Evolutionary conservation across 1,140 invertebrate genomes (phyloP), one percentile per base, ranked within the genome.

Genomic region (Hypsibius dujardini): DNA sequence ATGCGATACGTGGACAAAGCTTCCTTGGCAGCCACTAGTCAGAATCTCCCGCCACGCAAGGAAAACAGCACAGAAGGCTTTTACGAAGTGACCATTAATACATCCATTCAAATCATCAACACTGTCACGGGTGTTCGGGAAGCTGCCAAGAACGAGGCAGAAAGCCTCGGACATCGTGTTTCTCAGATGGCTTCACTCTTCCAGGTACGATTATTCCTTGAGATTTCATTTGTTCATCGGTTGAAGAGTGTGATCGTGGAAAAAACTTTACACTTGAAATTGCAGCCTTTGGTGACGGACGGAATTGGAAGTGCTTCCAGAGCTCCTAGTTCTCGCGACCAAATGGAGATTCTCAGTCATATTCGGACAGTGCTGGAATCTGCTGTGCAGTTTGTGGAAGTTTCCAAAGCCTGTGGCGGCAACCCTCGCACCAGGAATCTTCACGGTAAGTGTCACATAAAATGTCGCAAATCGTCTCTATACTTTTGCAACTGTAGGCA

Each of bases 281-380:
- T 28, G 28, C 28, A 28, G 72, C 88, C 92, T 1, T 81, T 97
- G 70, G 87, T 92, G 2, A 82, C 84, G 2, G 87, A 87, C 46
- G 86, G 88, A 1, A 87, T 94, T 72, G 91, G 91, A 28, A 79
- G 79, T 47, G 88, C 91, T 1, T 93, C 91, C 0, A 88, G 90
- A 75, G 88, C 92, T 78, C 85, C 88, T 2, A 92, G 94, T 78
- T 89, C 90, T 0, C 88, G 88, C 77, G 88, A 90, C 78, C 94
- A 97, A 79, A 88, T 88, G 78, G 84, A 86, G 45, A 80, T 96
- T 40, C 81, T 98, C 28, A 90, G 96, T 77, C 91, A 95, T 79
- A 87, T 90, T 0, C 93, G 95, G 78, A 95, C 94, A 0, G 90
- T 97, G 15, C 85, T 89, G 0, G 95, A 98, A 81, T 89, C 90